Evolutionary conservation across 2,888 invertebrate genomes (phyloP), one percentile per base, ranked within the genome.

Genomic region (Chalcis sispes): DNA sequence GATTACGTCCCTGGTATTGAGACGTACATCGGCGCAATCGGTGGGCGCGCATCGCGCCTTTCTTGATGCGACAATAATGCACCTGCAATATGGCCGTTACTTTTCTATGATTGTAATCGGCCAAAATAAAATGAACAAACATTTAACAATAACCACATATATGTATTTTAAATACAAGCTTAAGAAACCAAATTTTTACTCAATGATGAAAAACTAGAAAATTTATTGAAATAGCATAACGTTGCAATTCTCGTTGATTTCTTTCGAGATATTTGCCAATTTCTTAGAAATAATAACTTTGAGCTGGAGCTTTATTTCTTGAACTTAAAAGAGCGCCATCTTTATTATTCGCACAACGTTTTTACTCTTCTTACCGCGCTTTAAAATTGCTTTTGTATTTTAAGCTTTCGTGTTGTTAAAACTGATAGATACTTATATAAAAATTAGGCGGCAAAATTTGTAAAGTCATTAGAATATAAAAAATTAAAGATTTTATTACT

Each of bases 1-100:
- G 36, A 15, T 0, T 61, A 65, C 76, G 64, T 54, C 58, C 72
- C 72, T 77, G 72, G 3, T 29, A 40, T 46, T 42, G 66, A 40
- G 56, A 74, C 62, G 54, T 66, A 66, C 71, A 72, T 67, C 75
- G 71, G 72, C 77, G 77, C 77, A 74, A 67, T 67, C 67, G 66
- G 58, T 46, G 25, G 23, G 23, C 72, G 71, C 75, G 77, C 77
- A 67, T 72, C 72, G 65, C 75, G 64, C 71, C 64, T 56, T 78
- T 64, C 72, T 73, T 67, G 76, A 76, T 76, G 75, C 75, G 75
- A 67, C 72, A 66, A 73, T 20, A 72, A 67, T 76, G 75, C 75
- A 72, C 75, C 66, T 76, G 75, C 72, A 76, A 76, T 48, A 76
- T 76, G 75, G 75, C n/a, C 75, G 71, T 20, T 65, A 23, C n/a